These are phyloP conservation scores for Agapostemon virescens DNA, from an alignment of 2,888 invertebrate genomes.

Conservation along the genomic window DNA sequence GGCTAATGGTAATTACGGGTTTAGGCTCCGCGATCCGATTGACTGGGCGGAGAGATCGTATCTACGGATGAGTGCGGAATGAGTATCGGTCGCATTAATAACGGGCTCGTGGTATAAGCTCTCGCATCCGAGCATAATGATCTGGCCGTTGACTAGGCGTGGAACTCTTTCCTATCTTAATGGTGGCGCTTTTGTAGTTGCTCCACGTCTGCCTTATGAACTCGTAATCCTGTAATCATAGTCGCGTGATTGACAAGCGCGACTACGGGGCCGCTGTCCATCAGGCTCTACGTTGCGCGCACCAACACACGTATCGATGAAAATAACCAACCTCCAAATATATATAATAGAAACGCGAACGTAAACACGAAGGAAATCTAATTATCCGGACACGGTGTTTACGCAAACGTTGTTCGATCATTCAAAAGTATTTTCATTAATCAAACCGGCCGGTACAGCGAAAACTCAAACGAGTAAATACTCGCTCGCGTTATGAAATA, in stretches of 20 bases:
- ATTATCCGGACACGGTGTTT: not conserved
- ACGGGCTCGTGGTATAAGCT: constrained; percentile 57
- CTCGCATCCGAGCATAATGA: constrained; percentile 62
- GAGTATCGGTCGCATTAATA: constrained; percentile 73
- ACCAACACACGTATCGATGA: not conserved
- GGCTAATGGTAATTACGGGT: constrained; percentile 78
- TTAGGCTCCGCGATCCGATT: constrained; percentile 74
- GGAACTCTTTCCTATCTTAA: constrained; percentile 44
- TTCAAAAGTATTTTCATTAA: not conserved
- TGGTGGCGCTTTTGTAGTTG: constrained; percentile 21
- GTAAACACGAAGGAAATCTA: not conserved
- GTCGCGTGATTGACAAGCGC: constrained; percentile 20
- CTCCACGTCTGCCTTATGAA: constrained; percentile 12
- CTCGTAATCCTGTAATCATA: constrained; percentile 19
- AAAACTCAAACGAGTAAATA: not conserved
- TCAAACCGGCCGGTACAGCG: not conserved
- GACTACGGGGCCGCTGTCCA: not conserved
- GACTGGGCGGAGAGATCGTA: constrained; percentile 77
- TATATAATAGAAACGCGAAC: not conserved
- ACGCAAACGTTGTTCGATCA: not conserved
- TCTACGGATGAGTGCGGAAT: constrained; percentile 70
- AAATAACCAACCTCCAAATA: not conserved
- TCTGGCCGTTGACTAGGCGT: constrained; percentile 59
- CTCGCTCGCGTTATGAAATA: not conserved
- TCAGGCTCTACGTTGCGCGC: not conserved